A percentile compares a stretch with the other conserved stretches of the same genome.
Evolutionary conservation across 2,888 invertebrate species (phyloP).

Genomic region (Anorthoa munda): DNA sequence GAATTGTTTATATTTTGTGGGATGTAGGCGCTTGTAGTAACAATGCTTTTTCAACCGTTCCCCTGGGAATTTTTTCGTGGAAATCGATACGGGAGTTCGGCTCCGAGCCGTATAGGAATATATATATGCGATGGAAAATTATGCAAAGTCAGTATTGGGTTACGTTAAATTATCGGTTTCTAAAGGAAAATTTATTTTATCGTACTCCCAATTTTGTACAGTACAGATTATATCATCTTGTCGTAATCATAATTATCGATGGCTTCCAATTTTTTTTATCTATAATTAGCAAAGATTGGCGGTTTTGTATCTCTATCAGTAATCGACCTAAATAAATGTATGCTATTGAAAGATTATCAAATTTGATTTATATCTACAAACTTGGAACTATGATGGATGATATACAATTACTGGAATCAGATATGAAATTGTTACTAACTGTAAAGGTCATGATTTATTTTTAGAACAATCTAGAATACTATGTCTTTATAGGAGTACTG

Average conservation of each 20-base stretch:
- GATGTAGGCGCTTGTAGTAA: slow-evolving; percentile 51
- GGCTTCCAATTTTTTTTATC: slow-evolving; percentile 32
- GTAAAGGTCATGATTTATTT: background rate
- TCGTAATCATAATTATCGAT: slow-evolving; percentile 31
- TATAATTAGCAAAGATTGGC: slow-evolving; percentile 44
- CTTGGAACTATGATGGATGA: slow-evolving; percentile 49
- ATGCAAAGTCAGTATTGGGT: slow-evolving; percentile 6
- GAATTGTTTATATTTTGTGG: slow-evolving; percentile 58
- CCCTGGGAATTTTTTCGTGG: slow-evolving; percentile 26
- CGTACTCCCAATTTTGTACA: background rate
- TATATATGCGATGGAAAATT: slow-evolving; percentile 21
- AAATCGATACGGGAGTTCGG: slow-evolving; percentile 13
- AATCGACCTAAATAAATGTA: slow-evolving; percentile 54
- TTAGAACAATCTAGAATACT: slow-evolving; percentile 1
- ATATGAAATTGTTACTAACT: slow-evolving; percentile 15
- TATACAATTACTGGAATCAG: slow-evolving; percentile 18
- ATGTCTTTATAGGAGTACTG: background rate
- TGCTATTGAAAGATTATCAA: slow-evolving; percentile 39
- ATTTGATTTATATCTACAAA: slow-evolving; percentile 42
- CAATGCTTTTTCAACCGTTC: slow-evolving; percentile 36
- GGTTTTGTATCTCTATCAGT: slow-evolving; percentile 32
- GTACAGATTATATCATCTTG: slow-evolving; percentile 25
- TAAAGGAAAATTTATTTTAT: background rate
- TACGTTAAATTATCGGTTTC: slow-evolving; percentile 17
- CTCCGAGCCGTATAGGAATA: background rate